A percentile compares a stretch with the other conserved stretches of the same genome.
Evolutionary conservation across 2,113 vertebrate genomes (phyloP).

Genomic region (Tetraodon nigroviridis): DNA sequence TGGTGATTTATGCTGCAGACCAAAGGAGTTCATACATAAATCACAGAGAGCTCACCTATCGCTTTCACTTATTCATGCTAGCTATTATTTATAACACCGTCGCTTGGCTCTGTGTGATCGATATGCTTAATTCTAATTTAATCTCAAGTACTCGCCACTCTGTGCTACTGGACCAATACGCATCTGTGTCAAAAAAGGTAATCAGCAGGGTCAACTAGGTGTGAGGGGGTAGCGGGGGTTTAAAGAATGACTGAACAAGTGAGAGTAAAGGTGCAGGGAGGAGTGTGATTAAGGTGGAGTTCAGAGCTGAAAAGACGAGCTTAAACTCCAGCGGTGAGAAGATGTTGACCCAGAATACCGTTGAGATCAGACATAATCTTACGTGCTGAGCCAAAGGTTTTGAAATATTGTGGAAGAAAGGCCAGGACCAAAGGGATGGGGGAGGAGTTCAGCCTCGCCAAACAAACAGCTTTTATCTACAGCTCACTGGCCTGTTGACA

Average conservation of each 20-base stretch:
- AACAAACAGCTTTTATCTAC: slow-evolving; percentile 62
- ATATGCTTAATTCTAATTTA: slow-evolving; percentile 82
- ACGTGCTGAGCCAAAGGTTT: slow-evolving; percentile 32
- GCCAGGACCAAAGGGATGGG: slow-evolving; percentile 49
- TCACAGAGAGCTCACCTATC: slow-evolving; percentile 75
- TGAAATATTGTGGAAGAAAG: slow-evolving; percentile 47
- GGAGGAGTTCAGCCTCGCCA: slow-evolving; percentile 46
- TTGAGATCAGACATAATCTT: slow-evolving; percentile 55
- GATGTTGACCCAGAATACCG: slow-evolving; percentile 55
- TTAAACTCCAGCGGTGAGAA: slow-evolving; percentile 25
- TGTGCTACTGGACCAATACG: slow-evolving; percentile 68
- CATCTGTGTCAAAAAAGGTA: slow-evolving; percentile 74
- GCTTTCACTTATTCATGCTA: slow-evolving; percentile 77
- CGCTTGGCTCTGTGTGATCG: slow-evolving; percentile 68
- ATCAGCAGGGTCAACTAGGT: slow-evolving; percentile 54
- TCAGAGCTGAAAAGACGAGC: slow-evolving; percentile 37
- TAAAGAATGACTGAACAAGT: slow-evolving; percentile 38
- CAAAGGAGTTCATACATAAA: slow-evolving; percentile 69
- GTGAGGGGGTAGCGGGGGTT: slow-evolving; percentile 31
- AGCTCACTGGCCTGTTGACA: slow-evolving; percentile 51
- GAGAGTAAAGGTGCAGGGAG: slow-evolving; percentile 18
- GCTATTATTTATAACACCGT: slow-evolving; percentile 75
- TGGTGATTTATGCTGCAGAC: slow-evolving; percentile 73
- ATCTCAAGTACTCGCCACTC: slow-evolving; percentile 68
- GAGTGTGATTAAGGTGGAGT: slow-evolving; percentile 41